A percentile compares a stretch with the other conserved stretches of the same genome.
Evolutionary conservation across 2,797 vertebrate species (phyloP).

Genomic region (Chelidonichthys spinosus): DNA sequence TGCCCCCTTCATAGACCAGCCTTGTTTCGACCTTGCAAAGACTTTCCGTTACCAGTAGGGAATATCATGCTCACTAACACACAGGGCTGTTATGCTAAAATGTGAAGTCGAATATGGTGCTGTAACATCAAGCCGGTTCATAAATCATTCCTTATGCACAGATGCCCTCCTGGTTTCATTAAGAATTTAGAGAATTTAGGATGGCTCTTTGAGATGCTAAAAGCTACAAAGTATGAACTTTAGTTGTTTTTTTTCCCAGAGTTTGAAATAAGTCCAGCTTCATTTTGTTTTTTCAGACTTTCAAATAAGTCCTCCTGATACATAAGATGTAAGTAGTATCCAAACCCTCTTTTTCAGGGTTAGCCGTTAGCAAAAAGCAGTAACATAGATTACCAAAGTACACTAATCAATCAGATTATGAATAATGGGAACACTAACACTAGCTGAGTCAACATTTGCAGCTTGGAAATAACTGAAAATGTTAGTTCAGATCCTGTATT

Average conservation of each 20-base stretch:
- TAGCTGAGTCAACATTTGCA: neutral
- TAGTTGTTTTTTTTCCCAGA: neutral
- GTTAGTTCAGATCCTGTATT: neutral
- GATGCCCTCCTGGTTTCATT: constrained; percentile 17
- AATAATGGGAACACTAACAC: neutral
- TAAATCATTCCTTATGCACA: constrained; percentile 24
- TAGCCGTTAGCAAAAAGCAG: neutral
- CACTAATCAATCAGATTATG: neutral
- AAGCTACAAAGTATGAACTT: neutral
- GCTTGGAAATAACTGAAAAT: neutral
- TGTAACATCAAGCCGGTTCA: neutral
- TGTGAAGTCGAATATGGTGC: constrained; percentile 5
- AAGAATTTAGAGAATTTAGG: constrained; percentile 11
- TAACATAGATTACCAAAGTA: neutral
- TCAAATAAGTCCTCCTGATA: neutral
- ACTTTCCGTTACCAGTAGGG: constrained; percentile 10
- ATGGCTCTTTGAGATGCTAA: neutral
- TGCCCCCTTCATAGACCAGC: constrained; percentile 13
- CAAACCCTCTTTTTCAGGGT: neutral
- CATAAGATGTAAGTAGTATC: neutral
- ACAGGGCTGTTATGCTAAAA: constrained; percentile 4
- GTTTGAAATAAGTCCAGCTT: neutral
- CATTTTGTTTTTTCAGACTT: neutral
- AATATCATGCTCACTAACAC: constrained; percentile 25
- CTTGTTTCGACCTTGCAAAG: constrained; percentile 15